Conservation (phyloP, 1,140 invertebrate genomes). For the Grapholita molesta region DNA sequence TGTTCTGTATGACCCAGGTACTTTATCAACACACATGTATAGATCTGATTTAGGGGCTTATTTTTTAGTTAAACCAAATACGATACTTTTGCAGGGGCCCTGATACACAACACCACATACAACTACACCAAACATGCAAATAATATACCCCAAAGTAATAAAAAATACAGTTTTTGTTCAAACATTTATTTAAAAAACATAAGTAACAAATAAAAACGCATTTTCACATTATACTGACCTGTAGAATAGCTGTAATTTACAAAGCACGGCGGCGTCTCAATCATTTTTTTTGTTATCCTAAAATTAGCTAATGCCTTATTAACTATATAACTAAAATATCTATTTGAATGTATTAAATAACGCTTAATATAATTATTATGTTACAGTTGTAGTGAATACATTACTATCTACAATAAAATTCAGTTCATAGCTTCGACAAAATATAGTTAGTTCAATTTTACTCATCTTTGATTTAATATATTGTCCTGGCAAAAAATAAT, state of each 20-base stretch:
- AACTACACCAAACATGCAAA: neutral
- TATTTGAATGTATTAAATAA: neutral
- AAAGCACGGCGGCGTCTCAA: neutral
- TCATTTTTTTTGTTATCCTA: neutral
- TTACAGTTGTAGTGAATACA: neutral
- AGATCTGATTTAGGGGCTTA: too few relatives aligned
- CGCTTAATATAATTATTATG: neutral
- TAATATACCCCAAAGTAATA: neutral
- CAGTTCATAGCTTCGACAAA: neutral
- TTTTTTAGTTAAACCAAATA: too few relatives aligned
- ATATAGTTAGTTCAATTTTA: neutral
- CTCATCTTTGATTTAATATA: too few relatives aligned
- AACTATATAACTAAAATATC: neutral
- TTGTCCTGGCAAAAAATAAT: neutral
- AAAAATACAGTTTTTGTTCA: neutral
- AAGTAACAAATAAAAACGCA: neutral
- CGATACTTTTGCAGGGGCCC: too few relatives aligned
- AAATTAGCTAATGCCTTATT: neutral
- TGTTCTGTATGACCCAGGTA: too few relatives aligned
- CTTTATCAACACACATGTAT: too few relatives aligned
- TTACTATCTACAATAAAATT: neutral
- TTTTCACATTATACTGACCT: neutral
- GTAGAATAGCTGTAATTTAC: neutral
- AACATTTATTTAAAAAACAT: constrained; percentile 10
- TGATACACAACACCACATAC: too few relatives aligned